Base-by-base conservation (phyloP, 1,140 invertebrate species). In the Andricus grossulariae region DNA sequence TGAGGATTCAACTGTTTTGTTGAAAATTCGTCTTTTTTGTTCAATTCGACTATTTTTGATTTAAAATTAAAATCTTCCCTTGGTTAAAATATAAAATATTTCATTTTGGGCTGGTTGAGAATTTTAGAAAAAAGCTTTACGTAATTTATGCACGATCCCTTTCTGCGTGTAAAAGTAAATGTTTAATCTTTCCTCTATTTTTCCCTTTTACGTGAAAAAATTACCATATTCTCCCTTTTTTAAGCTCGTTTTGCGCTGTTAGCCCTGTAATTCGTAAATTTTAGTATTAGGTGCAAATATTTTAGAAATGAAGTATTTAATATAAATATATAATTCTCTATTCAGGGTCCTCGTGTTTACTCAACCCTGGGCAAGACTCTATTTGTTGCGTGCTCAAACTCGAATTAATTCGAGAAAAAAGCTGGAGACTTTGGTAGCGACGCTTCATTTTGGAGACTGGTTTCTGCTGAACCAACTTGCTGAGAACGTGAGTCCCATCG, bases 371-470 rank as follows among this genome's bases (percentile, higher is more conserved):
- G 83, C 93, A 19, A 90, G 94, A 49, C 88, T 91, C 60, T 91
- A 92, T 78, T 88, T 95, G 75, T 87, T 95, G 21, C 92, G 92
- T 77, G 92, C 93, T 8, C 92, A 93, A 74, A 87, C 92, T 32
- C 86, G 92, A 78, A 77, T 80, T 15, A 66, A 87, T 57, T 73
- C 79, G 19, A 80, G 75, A 73, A 78, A 80, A 74, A 82, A 84
- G 72, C 82, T 83, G n/a, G 80, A 83, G 52, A 79, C 72, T 75
- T 75, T 85, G 54, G 83, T 85, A n/a, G 76, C 66, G 66, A 72
- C 45, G 66, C 82, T 88, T 72, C 75, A 82, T 80, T 89, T 90
- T 50, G 89, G 91, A 54, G 91, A 92, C 79, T 92, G 91, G 90
- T 91, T 92, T 73, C 72, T 92, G 8, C 76, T 92, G 21, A 82